These are phyloP conservation scores for Agrochola lychnidis DNA, from an alignment of 2,888 invertebrate species.

Conservation along the genomic window DNA sequence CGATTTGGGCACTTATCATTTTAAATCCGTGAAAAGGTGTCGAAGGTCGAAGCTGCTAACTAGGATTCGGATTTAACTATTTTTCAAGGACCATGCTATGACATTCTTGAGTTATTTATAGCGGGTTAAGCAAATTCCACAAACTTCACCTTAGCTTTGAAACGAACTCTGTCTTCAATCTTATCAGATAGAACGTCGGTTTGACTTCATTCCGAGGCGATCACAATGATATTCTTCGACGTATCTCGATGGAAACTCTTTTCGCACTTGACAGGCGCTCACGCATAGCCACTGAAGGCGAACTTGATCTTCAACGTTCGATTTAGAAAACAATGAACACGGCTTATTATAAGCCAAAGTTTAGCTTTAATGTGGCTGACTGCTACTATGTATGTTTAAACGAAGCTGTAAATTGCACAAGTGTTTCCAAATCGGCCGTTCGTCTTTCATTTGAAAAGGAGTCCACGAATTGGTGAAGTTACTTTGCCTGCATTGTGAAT, in stretches of 20 bases:
- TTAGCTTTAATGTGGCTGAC: not conserved
- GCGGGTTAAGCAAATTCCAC: not conserved
- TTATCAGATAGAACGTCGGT: slow-evolving; percentile 52
- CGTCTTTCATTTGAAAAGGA: not conserved
- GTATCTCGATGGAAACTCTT: slow-evolving; percentile 38
- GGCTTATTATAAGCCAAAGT: slow-evolving; percentile 1
- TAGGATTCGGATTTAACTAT: slow-evolving; percentile 9
- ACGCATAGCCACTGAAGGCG: slow-evolving; percentile 45
- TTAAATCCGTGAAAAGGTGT: slow-evolving; percentile 8
- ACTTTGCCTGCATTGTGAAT: not conserved
- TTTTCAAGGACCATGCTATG: not conserved
- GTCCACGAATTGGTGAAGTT: not conserved
- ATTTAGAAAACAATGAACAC: slow-evolving; percentile 16
- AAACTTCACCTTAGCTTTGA: not conserved
- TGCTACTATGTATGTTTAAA: not conserved
- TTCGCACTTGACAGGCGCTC: slow-evolving; percentile 52
- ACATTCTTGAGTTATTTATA: not conserved
- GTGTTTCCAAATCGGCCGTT: slow-evolving; percentile 6
- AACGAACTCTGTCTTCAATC: slow-evolving; percentile 10
- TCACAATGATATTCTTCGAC: slow-evolving; percentile 48
- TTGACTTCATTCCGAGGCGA: slow-evolving; percentile 26
- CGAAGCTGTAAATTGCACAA: not conserved
- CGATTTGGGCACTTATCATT: not conserved
- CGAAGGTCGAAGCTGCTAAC: slow-evolving; percentile 14
- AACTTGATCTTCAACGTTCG: slow-evolving; percentile 35